Conservation (phyloP, 2,888 invertebrate species). For the Carpatolechia fugitivella region DNA sequence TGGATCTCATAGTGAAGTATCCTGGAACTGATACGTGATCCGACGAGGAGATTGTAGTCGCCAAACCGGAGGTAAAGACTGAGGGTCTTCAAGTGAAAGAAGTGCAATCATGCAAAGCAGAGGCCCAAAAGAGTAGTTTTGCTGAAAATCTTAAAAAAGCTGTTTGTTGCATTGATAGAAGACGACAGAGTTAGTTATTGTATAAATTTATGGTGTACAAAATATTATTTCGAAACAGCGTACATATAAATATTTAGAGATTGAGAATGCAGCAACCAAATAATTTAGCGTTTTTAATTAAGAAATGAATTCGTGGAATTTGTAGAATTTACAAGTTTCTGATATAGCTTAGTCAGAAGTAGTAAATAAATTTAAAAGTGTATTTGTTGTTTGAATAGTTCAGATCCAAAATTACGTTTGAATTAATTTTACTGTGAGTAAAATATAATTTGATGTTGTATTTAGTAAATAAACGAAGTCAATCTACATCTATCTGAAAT, state of each 20-base stretch:
- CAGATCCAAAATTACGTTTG: neutral
- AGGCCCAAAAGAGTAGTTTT: slow-evolving; percentile 67
- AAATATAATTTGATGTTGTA: neutral
- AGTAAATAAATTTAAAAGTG: neutral
- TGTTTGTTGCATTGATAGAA: slow-evolving; percentile 70
- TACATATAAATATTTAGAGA: no score
- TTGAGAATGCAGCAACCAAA: no score
- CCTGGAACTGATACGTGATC: slow-evolving; percentile 76
- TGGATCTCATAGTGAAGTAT: slow-evolving; percentile 72
- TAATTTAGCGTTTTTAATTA: no score
- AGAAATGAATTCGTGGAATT: no score
- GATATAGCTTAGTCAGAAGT: no score
- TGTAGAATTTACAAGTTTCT: no score
- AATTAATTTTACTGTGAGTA: neutral
- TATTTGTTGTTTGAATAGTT: neutral
- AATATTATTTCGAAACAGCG: neutral
- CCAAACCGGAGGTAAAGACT: slow-evolving; percentile 55
- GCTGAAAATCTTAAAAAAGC: slow-evolving; percentile 67
- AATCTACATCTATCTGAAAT: slow-evolving; percentile 42
- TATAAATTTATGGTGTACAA: neutral
- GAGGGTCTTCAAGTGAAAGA: slow-evolving; percentile 45
- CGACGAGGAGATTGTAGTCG: slow-evolving; percentile 55
- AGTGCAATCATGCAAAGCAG: slow-evolving; percentile 45
- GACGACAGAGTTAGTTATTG: slow-evolving; percentile 59
- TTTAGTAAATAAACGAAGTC: slow-evolving; percentile 30